These are phyloP conservation scores for Serrognathus titanus DNA, from an alignment of 2,888 invertebrate genomes.

Conservation along the genomic window DNA sequence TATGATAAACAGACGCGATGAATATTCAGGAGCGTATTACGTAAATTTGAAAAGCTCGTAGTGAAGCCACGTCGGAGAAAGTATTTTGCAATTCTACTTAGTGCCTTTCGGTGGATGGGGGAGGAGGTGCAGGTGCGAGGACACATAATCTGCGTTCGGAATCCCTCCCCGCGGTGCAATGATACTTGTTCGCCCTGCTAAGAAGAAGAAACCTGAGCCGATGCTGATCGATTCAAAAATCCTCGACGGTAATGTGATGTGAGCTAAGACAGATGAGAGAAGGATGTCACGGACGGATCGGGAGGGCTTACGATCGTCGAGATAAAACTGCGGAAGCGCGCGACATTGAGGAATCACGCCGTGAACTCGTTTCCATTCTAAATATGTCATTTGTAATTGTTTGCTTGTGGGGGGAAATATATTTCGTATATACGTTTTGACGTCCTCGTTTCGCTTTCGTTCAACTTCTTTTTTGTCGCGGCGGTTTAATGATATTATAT, in stretches of 20 bases:
- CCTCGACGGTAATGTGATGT: slow-evolving; percentile 28
- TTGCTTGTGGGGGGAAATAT: not conserved
- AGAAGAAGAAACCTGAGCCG: not conserved
- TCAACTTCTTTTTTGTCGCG: no score
- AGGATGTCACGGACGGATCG: slow-evolving; percentile 42
- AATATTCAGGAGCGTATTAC: not conserved
- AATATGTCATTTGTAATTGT: slow-evolving; percentile 1
- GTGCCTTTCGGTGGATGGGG: not conserved
- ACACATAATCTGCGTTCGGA: slow-evolving; percentile 8
- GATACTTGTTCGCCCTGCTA: not conserved
- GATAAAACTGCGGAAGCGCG: slow-evolving; percentile 36
- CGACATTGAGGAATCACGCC: slow-evolving; percentile 34
- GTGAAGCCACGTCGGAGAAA: not conserved
- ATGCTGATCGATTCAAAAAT: slow-evolving; percentile 30
- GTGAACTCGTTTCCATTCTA: not conserved
- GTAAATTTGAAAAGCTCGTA: not conserved
- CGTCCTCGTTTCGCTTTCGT: not conserved
- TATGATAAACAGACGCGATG: not conserved
- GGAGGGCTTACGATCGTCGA: slow-evolving; percentile 34
- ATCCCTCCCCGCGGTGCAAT: slow-evolving; percentile 8
- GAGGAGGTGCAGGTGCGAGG: slow-evolving; percentile 15
- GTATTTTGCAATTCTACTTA: slow-evolving; percentile 1
- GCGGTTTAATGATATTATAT: not conserved
- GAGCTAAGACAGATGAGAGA: slow-evolving; percentile 39
- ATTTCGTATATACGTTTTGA: not conserved